Evolutionary conservation across 2,888 invertebrate genomes (phyloP).

Genomic region (Clitarchus hookeri): DNA sequence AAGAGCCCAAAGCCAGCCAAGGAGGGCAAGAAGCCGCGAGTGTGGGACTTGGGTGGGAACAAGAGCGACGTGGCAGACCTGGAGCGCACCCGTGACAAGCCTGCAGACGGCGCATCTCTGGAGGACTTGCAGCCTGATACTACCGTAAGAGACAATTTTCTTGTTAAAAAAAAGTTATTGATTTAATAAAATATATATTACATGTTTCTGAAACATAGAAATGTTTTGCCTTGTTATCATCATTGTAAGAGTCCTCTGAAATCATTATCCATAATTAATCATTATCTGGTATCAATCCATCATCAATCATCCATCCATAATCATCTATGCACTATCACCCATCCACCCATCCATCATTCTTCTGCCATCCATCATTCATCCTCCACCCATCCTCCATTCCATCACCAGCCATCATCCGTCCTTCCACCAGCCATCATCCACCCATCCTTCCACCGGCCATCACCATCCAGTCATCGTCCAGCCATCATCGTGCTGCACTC

Average conservation of each 20-base stretch:
- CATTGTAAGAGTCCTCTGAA: too few relatives aligned
- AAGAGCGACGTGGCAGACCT: conserved; percentile 75
- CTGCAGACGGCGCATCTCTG: conserved; percentile 63
- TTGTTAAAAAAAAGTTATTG: too few relatives aligned
- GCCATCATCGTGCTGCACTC: too few relatives aligned
- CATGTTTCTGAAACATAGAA: too few relatives aligned
- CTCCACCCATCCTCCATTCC: background rate
- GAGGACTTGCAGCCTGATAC: conserved; percentile 63
- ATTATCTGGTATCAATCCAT: too few relatives aligned
- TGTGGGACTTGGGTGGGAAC: conserved; percentile 87
- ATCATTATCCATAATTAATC: too few relatives aligned
- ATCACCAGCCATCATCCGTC: background rate
- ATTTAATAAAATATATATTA: too few relatives aligned
- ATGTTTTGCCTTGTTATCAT: too few relatives aligned
- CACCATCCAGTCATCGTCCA: background rate
- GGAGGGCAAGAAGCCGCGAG: conserved; percentile 84
- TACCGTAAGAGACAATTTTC: conserved; percentile 58
- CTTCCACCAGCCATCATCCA: conserved; percentile 16
- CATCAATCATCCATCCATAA: too few relatives aligned
- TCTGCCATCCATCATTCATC: background rate
- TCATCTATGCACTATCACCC: too few relatives aligned
- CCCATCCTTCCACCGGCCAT: background rate
- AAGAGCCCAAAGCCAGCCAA: conserved; percentile 64
- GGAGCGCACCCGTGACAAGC: conserved; percentile 80
- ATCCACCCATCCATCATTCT: background rate